Conservation (phyloP, 1,140 invertebrate genomes). For the Papilio helenus region DNA sequence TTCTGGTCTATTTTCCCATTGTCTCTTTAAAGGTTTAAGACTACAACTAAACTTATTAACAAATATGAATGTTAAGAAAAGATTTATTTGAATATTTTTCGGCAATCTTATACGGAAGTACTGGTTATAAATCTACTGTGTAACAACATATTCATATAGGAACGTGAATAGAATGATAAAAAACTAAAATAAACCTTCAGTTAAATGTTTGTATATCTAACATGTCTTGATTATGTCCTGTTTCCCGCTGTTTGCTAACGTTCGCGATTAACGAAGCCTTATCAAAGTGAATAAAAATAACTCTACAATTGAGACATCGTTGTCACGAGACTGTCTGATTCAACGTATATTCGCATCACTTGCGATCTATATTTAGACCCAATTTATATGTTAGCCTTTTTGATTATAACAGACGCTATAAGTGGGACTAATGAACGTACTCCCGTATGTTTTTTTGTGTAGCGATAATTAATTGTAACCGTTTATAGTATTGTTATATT, state of each 20-base stretch:
- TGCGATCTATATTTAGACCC: constrained; percentile 69
- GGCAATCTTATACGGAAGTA: background rate
- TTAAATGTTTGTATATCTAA: background rate
- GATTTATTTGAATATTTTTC: background rate
- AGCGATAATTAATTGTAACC: constrained; percentile 39
- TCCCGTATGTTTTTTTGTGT: constrained; percentile 46
- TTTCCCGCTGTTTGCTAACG: background rate
- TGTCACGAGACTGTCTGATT: constrained; percentile 67
- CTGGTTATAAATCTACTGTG: background rate
- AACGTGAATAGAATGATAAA: background rate
- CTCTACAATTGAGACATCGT: constrained; percentile 56
- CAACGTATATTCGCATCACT: constrained; percentile 63
- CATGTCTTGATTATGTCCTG: constrained; percentile 20
- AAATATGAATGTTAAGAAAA: too few species aligned
- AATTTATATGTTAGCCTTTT: constrained; percentile 67
- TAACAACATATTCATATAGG: background rate
- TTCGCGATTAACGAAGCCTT: constrained; percentile 38
- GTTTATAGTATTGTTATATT: background rate
- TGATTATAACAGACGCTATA: constrained; percentile 54
- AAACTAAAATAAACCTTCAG: constrained; percentile 13
- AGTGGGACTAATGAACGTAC: constrained; percentile 56
- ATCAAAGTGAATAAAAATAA: constrained; percentile 56
- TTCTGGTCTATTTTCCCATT: too few species aligned
- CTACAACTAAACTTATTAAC: too few species aligned
- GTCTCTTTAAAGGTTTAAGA: too few species aligned